These are phyloP conservation scores for Antennarius maculatus DNA, from an alignment of 2,797 vertebrate genomes.

Conservation along the genomic window DNA sequence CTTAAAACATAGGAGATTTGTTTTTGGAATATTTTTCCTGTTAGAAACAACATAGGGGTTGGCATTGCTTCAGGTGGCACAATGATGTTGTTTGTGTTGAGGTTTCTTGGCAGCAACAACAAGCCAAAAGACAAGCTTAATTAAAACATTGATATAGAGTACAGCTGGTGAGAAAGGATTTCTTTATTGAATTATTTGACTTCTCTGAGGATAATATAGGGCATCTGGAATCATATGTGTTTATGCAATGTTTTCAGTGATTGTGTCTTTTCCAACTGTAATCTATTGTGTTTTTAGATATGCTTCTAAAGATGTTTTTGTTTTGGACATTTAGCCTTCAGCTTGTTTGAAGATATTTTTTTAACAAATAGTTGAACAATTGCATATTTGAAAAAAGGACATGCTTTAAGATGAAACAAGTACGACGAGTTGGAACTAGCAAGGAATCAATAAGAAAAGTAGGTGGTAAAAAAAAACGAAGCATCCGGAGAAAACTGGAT, in stretches of 20 bases:
- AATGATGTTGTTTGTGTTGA: background rate
- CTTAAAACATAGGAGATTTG: background rate
- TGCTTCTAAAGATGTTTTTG: background rate
- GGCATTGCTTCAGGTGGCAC: background rate
- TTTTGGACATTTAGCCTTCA: background rate
- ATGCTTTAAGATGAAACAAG: background rate
- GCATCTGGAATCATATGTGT: background rate
- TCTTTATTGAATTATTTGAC: background rate
- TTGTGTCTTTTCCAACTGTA: background rate
- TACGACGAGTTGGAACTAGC: no score
- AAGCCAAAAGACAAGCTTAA: no score
- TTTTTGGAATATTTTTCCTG: background rate
- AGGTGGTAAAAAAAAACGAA: background rate
- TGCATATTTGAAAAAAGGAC: background rate
- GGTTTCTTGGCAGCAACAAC: no score
- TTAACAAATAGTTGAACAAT: background rate
- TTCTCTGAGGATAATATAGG: background rate
- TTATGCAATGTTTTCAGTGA: background rate
- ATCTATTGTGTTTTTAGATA: background rate
- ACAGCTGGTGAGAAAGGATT: no score
- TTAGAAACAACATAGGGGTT: background rate
- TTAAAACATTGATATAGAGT: no score
- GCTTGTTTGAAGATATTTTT: constrained; percentile 1
- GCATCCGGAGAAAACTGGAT: constrained; percentile 20
- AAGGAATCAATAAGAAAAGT: no score